phyloP scores from a whole-genome alignment of 1,140 invertebrate species.

The Drosophila grimshawi region DNA sequence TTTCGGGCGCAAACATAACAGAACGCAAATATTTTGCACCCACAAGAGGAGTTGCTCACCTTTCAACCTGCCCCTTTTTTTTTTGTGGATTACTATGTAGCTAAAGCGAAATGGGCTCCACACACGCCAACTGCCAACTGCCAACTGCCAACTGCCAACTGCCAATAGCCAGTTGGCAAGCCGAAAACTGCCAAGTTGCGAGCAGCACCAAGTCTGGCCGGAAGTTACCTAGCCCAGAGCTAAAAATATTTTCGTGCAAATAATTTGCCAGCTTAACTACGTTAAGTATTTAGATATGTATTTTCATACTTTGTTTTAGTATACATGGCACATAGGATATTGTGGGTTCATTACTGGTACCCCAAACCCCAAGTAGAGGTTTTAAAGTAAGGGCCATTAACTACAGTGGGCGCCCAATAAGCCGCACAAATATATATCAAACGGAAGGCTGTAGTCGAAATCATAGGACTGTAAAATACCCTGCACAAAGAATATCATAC shows the following conservation, averaged over 20 bases:
- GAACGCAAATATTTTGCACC: constrained; percentile 33
- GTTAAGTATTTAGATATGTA: constrained; percentile 68
- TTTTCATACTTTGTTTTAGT: constrained; percentile 57
- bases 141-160: constrained; percentile 3
- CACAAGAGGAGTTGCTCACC: constrained; percentile 10
- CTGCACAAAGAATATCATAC: too few relatives aligned
- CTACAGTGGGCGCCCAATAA: not conserved
- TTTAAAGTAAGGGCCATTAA: constrained; percentile 11
- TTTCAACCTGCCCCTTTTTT: constrained; percentile 18
- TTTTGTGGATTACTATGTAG: not conserved
- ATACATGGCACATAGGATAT: constrained; percentile 32
- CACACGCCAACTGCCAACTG: constrained; percentile 79
- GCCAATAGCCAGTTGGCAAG: constrained; percentile 3
- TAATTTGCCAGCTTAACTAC: constrained; percentile 80
- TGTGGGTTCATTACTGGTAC: constrained; percentile 7
- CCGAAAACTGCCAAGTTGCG: constrained; percentile 11
- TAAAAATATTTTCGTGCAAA: constrained; percentile 81
- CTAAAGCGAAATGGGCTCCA: constrained; percentile 70
- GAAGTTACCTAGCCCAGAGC: constrained; percentile 60
- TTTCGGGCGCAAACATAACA: constrained; percentile 34
- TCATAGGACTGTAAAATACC: too few relatives aligned
- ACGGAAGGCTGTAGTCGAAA: not conserved
- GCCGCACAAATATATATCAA: not conserved
- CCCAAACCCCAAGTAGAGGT: not conserved
- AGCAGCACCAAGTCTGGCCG: constrained; percentile 40